These are phyloP conservation scores for Oppia nitens DNA, from an alignment of 1,140 invertebrate genomes.

Conservation along the genomic window DNA sequence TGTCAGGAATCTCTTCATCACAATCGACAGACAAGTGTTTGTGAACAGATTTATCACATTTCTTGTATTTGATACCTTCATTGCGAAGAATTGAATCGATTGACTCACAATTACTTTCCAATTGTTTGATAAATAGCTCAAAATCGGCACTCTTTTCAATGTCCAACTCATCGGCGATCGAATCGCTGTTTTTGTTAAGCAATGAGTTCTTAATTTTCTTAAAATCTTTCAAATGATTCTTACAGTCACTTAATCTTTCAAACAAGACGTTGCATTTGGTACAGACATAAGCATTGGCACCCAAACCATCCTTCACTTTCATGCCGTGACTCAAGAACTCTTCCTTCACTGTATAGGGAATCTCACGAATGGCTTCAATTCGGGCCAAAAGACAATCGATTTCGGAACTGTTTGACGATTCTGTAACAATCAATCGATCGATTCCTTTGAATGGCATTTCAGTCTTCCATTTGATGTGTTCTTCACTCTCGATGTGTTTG, in stretches of 20 bases:
- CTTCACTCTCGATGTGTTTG: neutral
- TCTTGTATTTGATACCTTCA: neutral
- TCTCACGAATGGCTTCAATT: neutral
- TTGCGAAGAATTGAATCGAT: no score
- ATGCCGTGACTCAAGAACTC: neutral
- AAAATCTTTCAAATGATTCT: neutral
- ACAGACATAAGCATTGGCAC: neutral
- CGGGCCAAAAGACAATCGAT: neutral
- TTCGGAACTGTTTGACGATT: neutral
- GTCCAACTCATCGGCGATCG: neutral
- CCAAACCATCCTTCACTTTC: neutral
- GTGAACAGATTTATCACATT: neutral
- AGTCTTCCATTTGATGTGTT: neutral
- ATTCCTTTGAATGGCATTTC: neutral
- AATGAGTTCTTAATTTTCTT: neutral
- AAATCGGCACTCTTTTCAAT: neutral
- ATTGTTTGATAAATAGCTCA: neutral
- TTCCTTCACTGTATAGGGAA: neutral
- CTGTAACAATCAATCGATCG: neutral
- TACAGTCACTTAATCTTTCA: neutral
- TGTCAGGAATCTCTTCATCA: neutral
- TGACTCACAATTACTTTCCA: no score
- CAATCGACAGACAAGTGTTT: no score
- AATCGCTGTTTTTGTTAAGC: neutral
- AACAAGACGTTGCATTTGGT: neutral